phyloP scores from a whole-genome alignment of 2,888 invertebrate species.

The Eupithecia exiguata region DNA sequence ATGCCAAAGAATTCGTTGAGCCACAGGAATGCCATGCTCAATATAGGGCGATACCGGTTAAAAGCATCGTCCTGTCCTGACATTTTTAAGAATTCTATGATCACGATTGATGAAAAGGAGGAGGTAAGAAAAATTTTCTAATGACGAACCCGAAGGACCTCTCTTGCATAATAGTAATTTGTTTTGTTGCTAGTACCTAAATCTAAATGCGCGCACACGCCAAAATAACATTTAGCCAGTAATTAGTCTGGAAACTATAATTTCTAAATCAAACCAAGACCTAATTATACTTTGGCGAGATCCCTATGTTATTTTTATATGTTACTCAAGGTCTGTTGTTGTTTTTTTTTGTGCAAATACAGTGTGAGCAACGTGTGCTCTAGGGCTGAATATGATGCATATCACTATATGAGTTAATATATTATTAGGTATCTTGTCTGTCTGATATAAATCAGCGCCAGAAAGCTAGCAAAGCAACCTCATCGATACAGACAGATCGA shows the following conservation, averaged over 20 bases:
- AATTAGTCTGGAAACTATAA: neutral
- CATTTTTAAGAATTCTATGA: constrained; percentile 95
- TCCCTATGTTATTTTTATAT: neutral
- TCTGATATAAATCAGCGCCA: too few relatives aligned
- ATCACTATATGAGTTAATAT: too few relatives aligned
- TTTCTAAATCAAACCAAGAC: neutral
- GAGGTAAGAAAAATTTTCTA: constrained; percentile 82
- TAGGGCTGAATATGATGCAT: neutral
- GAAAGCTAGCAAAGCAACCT: too few relatives aligned
- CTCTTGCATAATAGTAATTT: neutral
- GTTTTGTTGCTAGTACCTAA: neutral
- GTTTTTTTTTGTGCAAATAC: neutral
- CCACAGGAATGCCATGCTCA: constrained; percentile 93
- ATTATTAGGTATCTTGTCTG: too few relatives aligned
- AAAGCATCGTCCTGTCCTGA: constrained; percentile 96
- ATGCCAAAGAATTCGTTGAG: constrained; percentile 92
- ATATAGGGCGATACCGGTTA: constrained; percentile 90
- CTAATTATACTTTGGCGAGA: neutral
- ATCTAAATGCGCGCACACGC: neutral
- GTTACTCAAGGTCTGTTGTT: neutral
- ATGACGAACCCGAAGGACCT: neutral
- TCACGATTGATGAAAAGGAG: constrained; percentile 89
- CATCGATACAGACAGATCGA: too few relatives aligned
- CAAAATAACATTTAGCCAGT: neutral
- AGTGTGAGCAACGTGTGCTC: neutral